Evolutionary conservation across 2,113 vertebrate species (phyloP), one percentile per base, ranked within the genome.

Genomic region (Calypte anna): DNA sequence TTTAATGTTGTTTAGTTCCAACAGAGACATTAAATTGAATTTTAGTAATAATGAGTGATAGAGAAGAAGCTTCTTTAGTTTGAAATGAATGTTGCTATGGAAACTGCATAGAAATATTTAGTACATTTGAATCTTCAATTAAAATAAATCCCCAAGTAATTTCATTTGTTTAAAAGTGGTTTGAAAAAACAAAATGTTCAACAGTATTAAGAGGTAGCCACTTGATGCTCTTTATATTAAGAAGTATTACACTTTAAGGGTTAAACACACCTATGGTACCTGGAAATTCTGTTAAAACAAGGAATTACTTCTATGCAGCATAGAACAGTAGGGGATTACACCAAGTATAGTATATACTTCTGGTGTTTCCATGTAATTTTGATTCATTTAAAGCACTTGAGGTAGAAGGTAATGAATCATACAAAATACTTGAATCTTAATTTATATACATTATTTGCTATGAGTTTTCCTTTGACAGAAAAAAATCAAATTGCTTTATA

Each of bases 31-130:
- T 74, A 97, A 98, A 98, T 98, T 97, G 96, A 97, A 97, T 97
- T 98, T 98, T 98, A 96, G 95, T 97, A 98, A 98, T 97, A 98
- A 97, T 97, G 97, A 97, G 95, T 97, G 97, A 98, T 97, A 97
- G 93, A 96, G 95, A 97, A 96, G 75, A 83, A 92, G 87, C 86
- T 97, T 92, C 95, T 97, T 92, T 97, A 96, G 93, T 97, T 97
- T 97, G 92, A 97, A 97, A 91, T 91, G 31, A 74, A 82, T 91
- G 98, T 98, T 98, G 95, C 98, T 97, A 97, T 98, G 97, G 98
- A 93, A 98, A 98, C 98, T 64, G 70, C 91, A 96, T 97, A 91
- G 93, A 96, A 97, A 97, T 93, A 79, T 96, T 94, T 97, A 95
- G 91, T 88, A 86, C 84, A 96, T 96, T 96, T 97, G 94, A 98